phyloP scores from a whole-genome alignment of 37 sponge, comb jelly and placozoan genomes.

The Eunapius fragilis region DNA sequence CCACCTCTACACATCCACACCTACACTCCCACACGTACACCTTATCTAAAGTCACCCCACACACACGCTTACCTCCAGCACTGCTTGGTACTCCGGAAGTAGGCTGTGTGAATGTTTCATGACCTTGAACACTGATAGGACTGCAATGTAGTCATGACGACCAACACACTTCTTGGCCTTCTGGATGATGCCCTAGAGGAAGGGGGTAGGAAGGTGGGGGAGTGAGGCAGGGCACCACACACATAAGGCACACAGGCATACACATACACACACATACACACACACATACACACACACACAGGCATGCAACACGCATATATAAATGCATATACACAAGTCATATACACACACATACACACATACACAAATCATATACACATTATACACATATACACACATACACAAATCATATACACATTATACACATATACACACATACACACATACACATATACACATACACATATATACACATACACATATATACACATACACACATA shows the following conservation, averaged over 20 bases:
- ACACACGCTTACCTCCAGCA: constrained; percentile 16
- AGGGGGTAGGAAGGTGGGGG: background rate
- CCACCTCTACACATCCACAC: background rate
- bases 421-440: no score
- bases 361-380: no score
- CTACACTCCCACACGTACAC: no score
- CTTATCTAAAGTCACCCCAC: no score
- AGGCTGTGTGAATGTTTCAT: constrained; percentile 49
- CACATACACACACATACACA: background rate
- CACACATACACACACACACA: background rate
- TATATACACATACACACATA: no score
- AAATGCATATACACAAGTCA: background rate
- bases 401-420: no score
- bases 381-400: background rate
- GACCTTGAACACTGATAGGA: constrained; percentile 63
- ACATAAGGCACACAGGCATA: background rate
- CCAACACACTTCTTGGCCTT: constrained; percentile 50
- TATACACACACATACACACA: background rate
- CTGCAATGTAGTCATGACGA: constrained; percentile 42
- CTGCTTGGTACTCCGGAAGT: constrained; percentile 56
- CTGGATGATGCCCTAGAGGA: constrained; percentile 13
- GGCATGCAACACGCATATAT: background rate
- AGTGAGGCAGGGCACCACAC: no score
- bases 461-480: no score
- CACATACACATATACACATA: no score